phyloP scores from a whole-genome alignment of 2,113 vertebrate species.

The Thamnaconus septentrionalis region DNA sequence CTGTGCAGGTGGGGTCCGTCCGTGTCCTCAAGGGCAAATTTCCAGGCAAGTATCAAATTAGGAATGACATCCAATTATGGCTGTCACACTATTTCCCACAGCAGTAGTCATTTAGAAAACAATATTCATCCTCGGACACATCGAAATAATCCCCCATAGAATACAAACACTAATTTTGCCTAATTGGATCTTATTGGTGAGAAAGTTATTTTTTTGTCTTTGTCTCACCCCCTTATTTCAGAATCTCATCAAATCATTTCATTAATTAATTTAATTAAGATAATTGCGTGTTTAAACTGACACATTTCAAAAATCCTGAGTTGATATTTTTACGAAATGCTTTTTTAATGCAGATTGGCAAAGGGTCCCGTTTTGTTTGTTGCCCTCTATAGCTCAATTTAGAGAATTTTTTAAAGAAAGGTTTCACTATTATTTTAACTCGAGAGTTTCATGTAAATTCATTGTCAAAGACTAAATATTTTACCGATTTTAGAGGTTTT shows the following conservation, averaged over 20 bases:
- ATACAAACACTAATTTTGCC: neutral
- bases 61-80: slow-evolving; percentile 20
- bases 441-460: too few species aligned
- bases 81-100: slow-evolving; percentile 24
- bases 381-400: neutral
- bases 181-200: slow-evolving; percentile 3
- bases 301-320: neutral
- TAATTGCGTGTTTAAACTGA: slow-evolving; percentile 2
- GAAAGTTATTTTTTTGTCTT: neutral
- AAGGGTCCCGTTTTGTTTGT: neutral
- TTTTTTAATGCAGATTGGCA: neutral
- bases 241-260: neutral
- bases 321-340: neutral
- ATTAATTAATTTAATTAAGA: neutral
- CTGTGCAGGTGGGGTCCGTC: slow-evolving; percentile 11
- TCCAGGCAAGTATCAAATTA: slow-evolving; percentile 26
- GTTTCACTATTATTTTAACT: neutral
- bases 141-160: neutral
- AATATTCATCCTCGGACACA: slow-evolving; percentile 2
- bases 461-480: too few species aligned
- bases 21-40: neutral
- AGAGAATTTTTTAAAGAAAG: neutral
- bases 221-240: too few species aligned
- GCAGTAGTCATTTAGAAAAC: slow-evolving; percentile 6
- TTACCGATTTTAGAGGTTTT: too few species aligned